phyloP scores from a whole-genome alignment of 2,113 vertebrate species.

The Eira barbara region DNA sequence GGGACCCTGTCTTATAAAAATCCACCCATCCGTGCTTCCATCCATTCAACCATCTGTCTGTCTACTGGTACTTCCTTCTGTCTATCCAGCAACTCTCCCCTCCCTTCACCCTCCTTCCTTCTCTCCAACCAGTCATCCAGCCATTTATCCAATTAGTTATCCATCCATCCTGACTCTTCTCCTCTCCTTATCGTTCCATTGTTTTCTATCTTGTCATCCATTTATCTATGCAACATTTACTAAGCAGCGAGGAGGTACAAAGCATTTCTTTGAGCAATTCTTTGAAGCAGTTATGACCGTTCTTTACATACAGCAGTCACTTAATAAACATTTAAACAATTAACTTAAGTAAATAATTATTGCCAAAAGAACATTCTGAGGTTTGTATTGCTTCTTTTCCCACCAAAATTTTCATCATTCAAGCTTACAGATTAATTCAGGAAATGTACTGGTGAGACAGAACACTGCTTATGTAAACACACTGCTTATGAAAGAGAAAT shows the following conservation, averaged over 20 bases:
- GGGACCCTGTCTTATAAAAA: neutral
- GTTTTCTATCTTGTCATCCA: neutral
- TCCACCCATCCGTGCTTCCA: neutral
- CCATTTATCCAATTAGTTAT: neutral
- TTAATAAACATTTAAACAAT: slow-evolving; percentile 22
- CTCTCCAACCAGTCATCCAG: neutral
- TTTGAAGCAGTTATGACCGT: neutral
- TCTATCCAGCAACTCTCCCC: neutral
- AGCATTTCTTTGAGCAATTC: neutral
- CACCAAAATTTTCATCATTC: slow-evolving; percentile 21
- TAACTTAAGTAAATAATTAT: neutral
- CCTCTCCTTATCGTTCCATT: neutral
- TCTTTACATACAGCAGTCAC: neutral
- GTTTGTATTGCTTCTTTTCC: neutral
- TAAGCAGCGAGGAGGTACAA: neutral
- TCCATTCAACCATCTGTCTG: neutral
- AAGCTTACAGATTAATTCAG: neutral
- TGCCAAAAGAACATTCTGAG: slow-evolving; percentile 16
- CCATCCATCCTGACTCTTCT: neutral
- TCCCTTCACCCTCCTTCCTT: neutral
- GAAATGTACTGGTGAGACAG: neutral
- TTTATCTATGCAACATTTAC: neutral
- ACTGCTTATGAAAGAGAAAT: slow-evolving; percentile 5
- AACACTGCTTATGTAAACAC: neutral
- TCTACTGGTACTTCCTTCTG: neutral